Evolutionary conservation across 2,113 vertebrate genomes (phyloP).

Genomic region (Dicaeum eximium): DNA sequence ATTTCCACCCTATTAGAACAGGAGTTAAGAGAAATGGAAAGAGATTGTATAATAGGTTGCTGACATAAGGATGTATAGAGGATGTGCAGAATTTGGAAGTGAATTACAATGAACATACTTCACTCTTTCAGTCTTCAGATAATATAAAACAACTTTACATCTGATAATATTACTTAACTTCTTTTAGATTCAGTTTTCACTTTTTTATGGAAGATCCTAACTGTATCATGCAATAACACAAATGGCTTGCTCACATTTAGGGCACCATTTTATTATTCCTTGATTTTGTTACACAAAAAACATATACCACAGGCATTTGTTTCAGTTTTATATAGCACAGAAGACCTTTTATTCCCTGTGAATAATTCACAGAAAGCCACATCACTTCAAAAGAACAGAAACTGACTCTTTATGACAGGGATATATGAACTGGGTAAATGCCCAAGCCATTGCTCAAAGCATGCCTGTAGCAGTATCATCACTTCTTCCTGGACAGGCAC

Average conservation of each 20-base stretch:
- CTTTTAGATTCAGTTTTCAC: neutral
- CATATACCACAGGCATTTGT: neutral
- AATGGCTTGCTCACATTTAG: neutral
- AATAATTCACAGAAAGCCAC: slow-evolving; percentile 29
- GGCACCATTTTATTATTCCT: neutral
- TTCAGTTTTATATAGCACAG: neutral
- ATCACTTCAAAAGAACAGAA: slow-evolving; percentile 54
- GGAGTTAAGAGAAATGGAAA: neutral
- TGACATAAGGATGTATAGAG: neutral
- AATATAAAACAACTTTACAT: neutral
- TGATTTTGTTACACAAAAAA: neutral
- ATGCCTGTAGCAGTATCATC: slow-evolving; percentile 48
- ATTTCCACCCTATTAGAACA: neutral
- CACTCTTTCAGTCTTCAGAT: neutral
- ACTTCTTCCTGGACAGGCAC: neutral
- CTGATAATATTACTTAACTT: neutral
- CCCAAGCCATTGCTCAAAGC: slow-evolving; percentile 58
- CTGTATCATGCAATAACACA: neutral
- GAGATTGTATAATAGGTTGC: neutral
- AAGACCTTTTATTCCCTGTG: slow-evolving; percentile 25
- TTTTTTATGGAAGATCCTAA: neutral
- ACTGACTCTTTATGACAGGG: slow-evolving; percentile 61
- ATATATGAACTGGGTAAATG: slow-evolving; percentile 62
- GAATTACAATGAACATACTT: neutral
- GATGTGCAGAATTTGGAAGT: neutral